Conservation (phyloP, 2,113 vertebrate genomes). For the Fregetta grallaria region DNA sequence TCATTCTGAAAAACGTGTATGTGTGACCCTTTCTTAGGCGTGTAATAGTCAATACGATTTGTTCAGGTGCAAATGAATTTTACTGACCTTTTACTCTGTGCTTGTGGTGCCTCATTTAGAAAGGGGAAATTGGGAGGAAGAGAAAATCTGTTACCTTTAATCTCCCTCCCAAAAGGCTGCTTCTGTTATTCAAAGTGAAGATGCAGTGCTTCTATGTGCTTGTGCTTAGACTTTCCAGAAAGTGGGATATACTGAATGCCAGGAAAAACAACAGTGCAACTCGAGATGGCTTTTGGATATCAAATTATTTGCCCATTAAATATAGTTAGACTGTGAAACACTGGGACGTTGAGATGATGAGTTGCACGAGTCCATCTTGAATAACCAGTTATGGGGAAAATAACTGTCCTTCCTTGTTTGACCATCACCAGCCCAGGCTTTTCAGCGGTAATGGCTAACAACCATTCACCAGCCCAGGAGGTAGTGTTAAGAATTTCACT, state of each 20-base stretch:
- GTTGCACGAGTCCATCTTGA: background rate
- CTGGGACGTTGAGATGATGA: background rate
- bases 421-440: background rate
- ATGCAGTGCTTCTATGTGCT: background rate
- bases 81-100: background rate
- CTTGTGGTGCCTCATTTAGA: background rate
- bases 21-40: background rate
- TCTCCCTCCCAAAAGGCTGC: background rate
- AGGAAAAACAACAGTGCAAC: background rate
- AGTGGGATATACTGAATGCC: background rate
- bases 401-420: background rate
- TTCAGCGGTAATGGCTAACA: background rate
- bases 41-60: background rate
- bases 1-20: background rate
- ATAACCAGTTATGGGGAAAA: background rate
- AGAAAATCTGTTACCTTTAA: background rate
- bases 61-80: background rate
- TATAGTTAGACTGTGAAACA: background rate
- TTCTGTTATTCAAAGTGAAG: background rate
- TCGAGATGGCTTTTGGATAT: background rate
- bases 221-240: background rate
- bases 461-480: background rate
- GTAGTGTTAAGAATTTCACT: background rate
- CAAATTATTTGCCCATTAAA: slow-evolving; percentile 29
- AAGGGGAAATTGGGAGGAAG: background rate